A percentile compares a stretch with the other conserved stretches of the same genome.
phyloP scores from a whole-genome alignment of 2,888 invertebrate genomes.

The Lochmaea capreae region DNA sequence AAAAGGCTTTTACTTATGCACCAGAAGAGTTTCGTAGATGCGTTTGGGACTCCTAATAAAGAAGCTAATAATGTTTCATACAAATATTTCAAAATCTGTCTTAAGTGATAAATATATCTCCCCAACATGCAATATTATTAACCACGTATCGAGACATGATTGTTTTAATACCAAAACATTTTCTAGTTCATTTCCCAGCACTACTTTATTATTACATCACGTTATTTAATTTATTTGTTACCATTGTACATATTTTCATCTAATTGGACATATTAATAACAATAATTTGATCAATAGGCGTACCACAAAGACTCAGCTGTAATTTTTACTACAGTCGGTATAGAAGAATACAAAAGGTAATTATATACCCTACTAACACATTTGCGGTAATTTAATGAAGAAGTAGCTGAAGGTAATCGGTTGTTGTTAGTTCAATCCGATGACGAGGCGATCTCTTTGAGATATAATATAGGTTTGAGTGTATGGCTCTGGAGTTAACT shows the following conservation, averaged over 20 bases:
- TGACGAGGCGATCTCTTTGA: conserved; percentile 46
- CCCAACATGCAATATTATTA: too few relatives aligned
- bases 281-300: conserved; percentile 20
- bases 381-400: conserved; percentile 38
- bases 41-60: too few relatives aligned
- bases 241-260: conserved; percentile 1
- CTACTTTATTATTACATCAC: neutral
- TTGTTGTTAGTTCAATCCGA: conserved; percentile 42
- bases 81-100: too few relatives aligned
- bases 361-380: conserved; percentile 37
- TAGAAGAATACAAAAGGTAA: conserved; percentile 31
- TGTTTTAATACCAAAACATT: too few relatives aligned
- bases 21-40: too few relatives aligned
- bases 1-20: too few relatives aligned
- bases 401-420: conserved; percentile 30
- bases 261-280: conserved; percentile 23
- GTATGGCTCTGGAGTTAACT: conserved; percentile 28
- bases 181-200: too few relatives aligned
- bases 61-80: too few relatives aligned
- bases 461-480: neutral
- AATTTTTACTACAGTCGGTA: conserved; percentile 26
- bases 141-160: too few relatives aligned
- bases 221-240: conserved; percentile 13
- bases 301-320: conserved; percentile 8
- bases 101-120: too few relatives aligned